phyloP scores from a whole-genome alignment of 2,888 invertebrate genomes.

The Epinotia bilunana region DNA sequence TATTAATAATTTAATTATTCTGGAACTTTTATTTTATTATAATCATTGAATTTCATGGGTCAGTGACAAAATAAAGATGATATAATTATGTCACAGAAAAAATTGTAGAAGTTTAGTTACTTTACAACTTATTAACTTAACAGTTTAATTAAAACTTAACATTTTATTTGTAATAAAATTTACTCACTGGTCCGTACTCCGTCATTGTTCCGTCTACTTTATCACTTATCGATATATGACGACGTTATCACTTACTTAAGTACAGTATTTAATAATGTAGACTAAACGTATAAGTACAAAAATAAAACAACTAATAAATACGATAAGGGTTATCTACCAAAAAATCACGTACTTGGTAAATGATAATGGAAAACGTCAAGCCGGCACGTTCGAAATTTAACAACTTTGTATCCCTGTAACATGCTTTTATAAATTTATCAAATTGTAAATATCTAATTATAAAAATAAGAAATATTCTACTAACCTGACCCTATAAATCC shows the following conservation, averaged over 20 bases:
- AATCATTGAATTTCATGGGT: background rate
- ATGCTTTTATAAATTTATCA: too few species aligned
- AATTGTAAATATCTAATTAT: too few species aligned
- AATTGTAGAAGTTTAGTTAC: background rate
- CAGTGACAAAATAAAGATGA: background rate
- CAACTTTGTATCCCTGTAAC: background rate
- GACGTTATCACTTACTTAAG: too few species aligned
- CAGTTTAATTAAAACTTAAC: background rate
- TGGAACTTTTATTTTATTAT: background rate
- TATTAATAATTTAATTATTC: background rate
- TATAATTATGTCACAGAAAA: background rate
- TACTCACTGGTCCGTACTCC: constrained; percentile 57
- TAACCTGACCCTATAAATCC: too few species aligned
- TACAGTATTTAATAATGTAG: constrained; percentile 11
- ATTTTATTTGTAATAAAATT: background rate
- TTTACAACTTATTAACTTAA: background rate
- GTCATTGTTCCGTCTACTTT: constrained; percentile 50
- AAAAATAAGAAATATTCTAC: too few species aligned
- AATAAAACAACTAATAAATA: background rate
- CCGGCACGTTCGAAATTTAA: background rate
- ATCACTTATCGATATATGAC: constrained; percentile 26
- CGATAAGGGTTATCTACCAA: background rate
- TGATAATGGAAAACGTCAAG: background rate
- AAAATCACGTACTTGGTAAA: background rate
- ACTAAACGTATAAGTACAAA: constrained; percentile 7